Evolutionary conservation across 2,113 vertebrate species (phyloP), one percentile per base, ranked within the genome.

Genomic region (Lucifuga dentata): DNA sequence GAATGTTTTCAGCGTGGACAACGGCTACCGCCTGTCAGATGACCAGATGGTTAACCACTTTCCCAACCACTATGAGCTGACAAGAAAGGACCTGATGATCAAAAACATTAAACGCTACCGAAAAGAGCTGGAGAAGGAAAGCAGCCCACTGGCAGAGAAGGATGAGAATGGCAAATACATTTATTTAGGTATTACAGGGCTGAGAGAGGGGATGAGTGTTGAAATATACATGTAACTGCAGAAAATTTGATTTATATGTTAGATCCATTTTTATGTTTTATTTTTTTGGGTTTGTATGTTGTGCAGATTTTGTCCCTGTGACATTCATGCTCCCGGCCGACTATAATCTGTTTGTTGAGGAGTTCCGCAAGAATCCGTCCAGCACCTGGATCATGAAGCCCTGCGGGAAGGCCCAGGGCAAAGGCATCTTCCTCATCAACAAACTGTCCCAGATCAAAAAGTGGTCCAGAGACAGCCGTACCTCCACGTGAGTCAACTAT

Each of bases 351-450:
- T 99, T 99, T 9, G 97, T 99, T 80, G 98, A 99, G 88, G 97
- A 99, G 90, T 99, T 96, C 88, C 87, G 98, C 53, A 98, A 98
- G 87, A 98, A 96, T 80, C 97, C 97, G 0, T 97, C 94, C 64
- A 99, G 96, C 92, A 99, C 98, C 0, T 99, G 98, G 98, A 99
- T 99, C 86, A 99, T 99, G 97, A 99, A 99, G 78, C 98, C 98
- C 0, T 99, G 97, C 6, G 98, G 98, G 48, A 99, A 98, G 84
- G 98, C 98, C 39, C 98, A 99, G 84, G 98, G 97, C 8, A 99
- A 97, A 86, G 98, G 98, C 83, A 99, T 99, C 90, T 99, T 99
- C 68, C 95, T 99, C 23, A 99, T 99, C 86, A 99, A 99, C 91
- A 99, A 98, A 78, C 95, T 99, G 57, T 99, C 97, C 0, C 98